phyloP scores from a whole-genome alignment of 1,140 invertebrate species.

The Pomacea maculata region DNA sequence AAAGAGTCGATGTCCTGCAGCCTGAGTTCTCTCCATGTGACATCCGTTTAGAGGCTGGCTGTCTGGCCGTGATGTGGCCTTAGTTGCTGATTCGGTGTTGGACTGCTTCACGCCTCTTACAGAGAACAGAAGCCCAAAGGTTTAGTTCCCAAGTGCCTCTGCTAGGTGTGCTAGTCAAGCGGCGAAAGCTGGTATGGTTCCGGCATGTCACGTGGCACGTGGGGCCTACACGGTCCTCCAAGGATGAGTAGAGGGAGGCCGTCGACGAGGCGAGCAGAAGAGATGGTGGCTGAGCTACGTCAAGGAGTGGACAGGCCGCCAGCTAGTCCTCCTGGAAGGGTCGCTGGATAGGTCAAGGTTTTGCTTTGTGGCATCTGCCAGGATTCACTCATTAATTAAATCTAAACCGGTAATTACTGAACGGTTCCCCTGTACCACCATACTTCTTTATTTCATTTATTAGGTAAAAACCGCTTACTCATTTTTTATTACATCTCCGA shows the following conservation, averaged over 20 bases:
- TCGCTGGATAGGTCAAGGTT: not conserved
- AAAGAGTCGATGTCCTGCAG: too few relatives aligned
- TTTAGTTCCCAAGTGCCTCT: not conserved
- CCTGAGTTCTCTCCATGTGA: too few relatives aligned
- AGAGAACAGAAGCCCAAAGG: too few relatives aligned
- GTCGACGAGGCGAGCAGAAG: not conserved
- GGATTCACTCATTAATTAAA: not conserved
- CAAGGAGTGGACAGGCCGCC: not conserved
- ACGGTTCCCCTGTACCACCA: not conserved
- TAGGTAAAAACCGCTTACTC: too few relatives aligned
- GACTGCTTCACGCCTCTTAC: too few relatives aligned
- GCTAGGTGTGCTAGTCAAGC: not conserved
- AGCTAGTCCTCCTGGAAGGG: not conserved
- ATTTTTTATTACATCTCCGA: too few relatives aligned
- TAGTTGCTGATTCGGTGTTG: too few relatives aligned
- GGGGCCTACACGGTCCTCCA: not conserved
- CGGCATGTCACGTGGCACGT: not conserved
- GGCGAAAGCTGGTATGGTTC: not conserved
- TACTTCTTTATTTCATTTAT: too few relatives aligned
- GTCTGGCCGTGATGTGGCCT: too few relatives aligned
- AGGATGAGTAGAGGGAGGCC: not conserved
- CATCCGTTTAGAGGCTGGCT: too few relatives aligned
- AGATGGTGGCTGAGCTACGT: not conserved
- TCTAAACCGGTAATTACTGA: not conserved
- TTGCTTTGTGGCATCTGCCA: not conserved